Conservation (phyloP, 2,797 vertebrate genomes). For the Lacerta agilis region DNA sequence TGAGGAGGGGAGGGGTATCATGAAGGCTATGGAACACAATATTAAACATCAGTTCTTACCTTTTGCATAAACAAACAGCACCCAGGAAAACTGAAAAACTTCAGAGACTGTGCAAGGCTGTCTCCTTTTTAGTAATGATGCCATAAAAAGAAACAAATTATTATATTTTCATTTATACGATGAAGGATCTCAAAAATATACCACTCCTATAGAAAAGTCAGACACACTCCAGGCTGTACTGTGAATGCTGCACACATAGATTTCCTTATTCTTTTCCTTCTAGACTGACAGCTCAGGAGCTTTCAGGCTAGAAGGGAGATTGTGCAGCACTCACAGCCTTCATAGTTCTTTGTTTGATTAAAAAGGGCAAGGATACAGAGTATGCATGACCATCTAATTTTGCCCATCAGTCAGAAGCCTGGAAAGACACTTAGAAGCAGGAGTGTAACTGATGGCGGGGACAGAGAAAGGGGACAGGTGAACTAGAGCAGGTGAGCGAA, state of each 20-base stretch:
- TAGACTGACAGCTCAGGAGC: not conserved
- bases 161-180: not conserved
- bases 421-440: not conserved
- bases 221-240: not conserved
- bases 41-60: slow-evolving; percentile 77
- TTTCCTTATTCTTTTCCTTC: not conserved
- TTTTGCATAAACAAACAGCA: slow-evolving; percentile 94
- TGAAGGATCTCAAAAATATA: not conserved
- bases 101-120: slow-evolving; percentile 92
- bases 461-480: not conserved
- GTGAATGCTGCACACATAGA: not conserved
- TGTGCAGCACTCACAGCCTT: not conserved
- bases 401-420: not conserved
- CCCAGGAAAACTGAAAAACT: slow-evolving; percentile 96
- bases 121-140: slow-evolving; percentile 78
- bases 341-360: not conserved
- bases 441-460: not conserved
- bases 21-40: not conserved
- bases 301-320: not conserved
- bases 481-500: not conserved
- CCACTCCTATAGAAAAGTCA: not conserved
- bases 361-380: not conserved
- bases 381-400: not conserved
- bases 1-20: not conserved
- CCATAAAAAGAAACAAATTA: slow-evolving; percentile 33